Evolutionary conservation across 92 coral and sea anemone species (phyloP), one percentile per base, ranked within the genome.

Genomic region (Umimayanthus kanabou): DNA sequence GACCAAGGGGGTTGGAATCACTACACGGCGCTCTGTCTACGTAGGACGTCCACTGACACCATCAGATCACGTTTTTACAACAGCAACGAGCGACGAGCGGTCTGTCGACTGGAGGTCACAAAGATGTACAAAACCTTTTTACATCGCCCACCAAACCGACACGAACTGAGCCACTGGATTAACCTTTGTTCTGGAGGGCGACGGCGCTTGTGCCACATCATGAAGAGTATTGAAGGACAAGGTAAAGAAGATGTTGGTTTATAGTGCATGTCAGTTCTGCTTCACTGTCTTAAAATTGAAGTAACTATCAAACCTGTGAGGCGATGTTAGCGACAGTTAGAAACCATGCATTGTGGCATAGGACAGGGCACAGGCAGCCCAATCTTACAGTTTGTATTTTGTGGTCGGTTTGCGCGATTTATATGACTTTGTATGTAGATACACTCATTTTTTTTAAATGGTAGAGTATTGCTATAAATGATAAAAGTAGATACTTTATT

Each of bases 41-140:
- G 37, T 9, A 73, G 85, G 29, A 80, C 85, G 29, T 57, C 85
- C 22, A 18, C 61, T 64, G 85, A 80, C 73, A 37, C 33, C 49
- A 61, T 80, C 29, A 58, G 85, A 49, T 8, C 73, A 9, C 55
- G 20, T 61, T 18, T 80, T 15, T 80, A 64, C 85, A 80, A 64
- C 74, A 80, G 85, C 39, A 80, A 80, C 14, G 85, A 80, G 20
- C 85, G 85, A 16, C 30, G 73, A 80, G 49, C 6, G 37, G 53
- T 80, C 28, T 80, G 85, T 26, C 58, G 18, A 23, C 85, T 73
- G 15, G 85, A 80, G 49, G 20, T 80, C 53, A 33, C 26, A 39
- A 80, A 80, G 72, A 58, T 80, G 33, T 80, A 80, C 73, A 80
- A 80, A 80, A 58, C 72, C 25, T 80, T 29, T 61, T 49, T 39